Percentiles rank a stretch among this genome's conserved stretches.
These are phyloP conservation scores for Ochotona curzoniae DNA, from an alignment of 2,113 vertebrate genomes.

Conservation along the genomic window DNA sequence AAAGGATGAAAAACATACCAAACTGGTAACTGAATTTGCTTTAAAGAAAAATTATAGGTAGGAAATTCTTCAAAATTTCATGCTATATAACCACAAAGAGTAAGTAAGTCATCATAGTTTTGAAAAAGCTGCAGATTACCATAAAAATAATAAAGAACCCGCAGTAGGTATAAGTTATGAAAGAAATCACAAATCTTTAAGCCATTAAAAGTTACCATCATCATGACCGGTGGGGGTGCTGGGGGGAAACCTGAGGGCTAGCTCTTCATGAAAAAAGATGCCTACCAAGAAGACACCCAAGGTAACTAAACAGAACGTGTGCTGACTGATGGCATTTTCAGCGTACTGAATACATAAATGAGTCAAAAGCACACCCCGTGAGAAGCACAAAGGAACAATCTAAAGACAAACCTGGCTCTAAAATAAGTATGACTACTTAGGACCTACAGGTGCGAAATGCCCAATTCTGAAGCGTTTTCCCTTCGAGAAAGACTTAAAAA, in stretches of 20 bases:
- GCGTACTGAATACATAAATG: not conserved
- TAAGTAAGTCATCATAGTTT: not conserved
- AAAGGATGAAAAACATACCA: not conserved
- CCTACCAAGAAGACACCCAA: not conserved
- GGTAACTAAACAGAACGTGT: not conserved
- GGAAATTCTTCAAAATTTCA: constrained; percentile 16
- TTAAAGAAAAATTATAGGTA: not conserved
- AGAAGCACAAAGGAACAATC: not conserved
- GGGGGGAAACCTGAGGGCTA: not conserved
- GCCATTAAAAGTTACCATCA: constrained; percentile 32
- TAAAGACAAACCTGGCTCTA: not conserved
- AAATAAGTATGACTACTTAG: not conserved
- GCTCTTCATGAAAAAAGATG: not conserved
- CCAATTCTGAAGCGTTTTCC: not conserved
- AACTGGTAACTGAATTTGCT: constrained; percentile 49
- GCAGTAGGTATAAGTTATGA: not conserved
- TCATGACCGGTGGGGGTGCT: not conserved
- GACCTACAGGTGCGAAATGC: not conserved
- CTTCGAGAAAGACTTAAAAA: not conserved
- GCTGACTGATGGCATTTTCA: not conserved
- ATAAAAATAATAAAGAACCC: constrained; percentile 23
- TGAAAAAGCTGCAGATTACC: not conserved
- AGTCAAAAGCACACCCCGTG: not conserved
- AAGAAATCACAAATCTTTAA: constrained; percentile 37
- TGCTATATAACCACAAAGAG: not conserved